These are phyloP conservation scores for Rutpela maculata DNA, from an alignment of 2,888 invertebrate species.

Conservation along the genomic window DNA sequence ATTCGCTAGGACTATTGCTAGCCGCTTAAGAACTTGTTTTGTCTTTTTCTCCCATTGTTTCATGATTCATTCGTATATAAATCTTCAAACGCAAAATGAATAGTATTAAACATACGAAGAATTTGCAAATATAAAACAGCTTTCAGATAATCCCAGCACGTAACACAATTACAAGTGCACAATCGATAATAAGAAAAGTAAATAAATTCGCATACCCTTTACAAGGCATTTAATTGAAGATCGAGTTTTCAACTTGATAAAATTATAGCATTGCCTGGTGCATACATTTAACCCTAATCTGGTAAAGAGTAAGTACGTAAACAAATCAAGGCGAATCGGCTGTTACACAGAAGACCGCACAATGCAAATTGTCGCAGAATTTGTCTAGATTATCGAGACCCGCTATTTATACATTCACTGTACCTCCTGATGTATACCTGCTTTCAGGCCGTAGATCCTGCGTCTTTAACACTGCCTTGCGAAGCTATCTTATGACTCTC, in stretches of 20 bases:
- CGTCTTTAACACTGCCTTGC: constrained; percentile 44
- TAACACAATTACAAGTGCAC: constrained; percentile 65
- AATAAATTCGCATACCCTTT: constrained; percentile 65
- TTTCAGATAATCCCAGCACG: constrained; percentile 62
- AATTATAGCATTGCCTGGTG: constrained; percentile 68
- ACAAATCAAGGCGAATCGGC: constrained; percentile 70
- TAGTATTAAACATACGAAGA: constrained; percentile 11
- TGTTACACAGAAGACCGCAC: constrained; percentile 70
- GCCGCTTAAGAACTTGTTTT: not conserved
- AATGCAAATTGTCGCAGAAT: constrained; percentile 74
- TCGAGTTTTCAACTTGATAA: constrained; percentile 68
- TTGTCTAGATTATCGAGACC: constrained; percentile 73
- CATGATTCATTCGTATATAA: not conserved
- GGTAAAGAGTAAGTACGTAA: constrained; percentile 70
- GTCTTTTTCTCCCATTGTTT: not conserved
- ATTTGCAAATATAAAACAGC: constrained; percentile 51
- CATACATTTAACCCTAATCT: constrained; percentile 72
- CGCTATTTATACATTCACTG: constrained; percentile 58
- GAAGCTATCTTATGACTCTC: constrained; percentile 66
- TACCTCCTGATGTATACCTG: constrained; percentile 56
- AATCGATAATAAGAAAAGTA: constrained; percentile 64
- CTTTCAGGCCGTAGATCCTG: constrained; percentile 49
- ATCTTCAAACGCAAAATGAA: constrained; percentile 22
- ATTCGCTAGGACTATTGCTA: too few species aligned
- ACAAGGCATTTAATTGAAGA: constrained; percentile 71